A percentile compares a stretch with the other conserved stretches of the same genome.
Conservation (phyloP, 2,888 invertebrate species). For the Phaonia tiefii region DNA sequence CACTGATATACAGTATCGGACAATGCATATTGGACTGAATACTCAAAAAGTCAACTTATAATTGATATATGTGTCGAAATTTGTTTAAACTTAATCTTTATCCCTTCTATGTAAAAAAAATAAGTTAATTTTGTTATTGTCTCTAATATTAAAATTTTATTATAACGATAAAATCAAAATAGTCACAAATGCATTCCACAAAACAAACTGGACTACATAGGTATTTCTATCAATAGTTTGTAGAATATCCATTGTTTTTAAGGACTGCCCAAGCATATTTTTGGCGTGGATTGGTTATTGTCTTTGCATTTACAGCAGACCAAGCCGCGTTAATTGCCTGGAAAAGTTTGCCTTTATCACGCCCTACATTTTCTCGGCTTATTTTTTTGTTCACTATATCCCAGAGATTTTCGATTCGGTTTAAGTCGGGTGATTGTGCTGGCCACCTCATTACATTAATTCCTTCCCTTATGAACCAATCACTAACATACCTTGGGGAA, state of each 20-base stretch:
- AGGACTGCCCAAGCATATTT: too few species aligned
- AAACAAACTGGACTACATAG: background rate
- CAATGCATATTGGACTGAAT: too few species aligned
- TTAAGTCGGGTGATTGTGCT: too few species aligned
- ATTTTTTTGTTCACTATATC: background rate
- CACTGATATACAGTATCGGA: too few species aligned
- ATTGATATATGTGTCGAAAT: too few species aligned
- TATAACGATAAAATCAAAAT: too few species aligned
- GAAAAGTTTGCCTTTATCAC: background rate
- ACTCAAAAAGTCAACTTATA: too few species aligned
- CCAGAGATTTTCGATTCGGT: too few species aligned
- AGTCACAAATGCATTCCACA: background rate
- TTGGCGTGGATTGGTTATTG: background rate
- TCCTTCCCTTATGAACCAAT: background rate
- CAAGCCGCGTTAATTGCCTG: background rate
- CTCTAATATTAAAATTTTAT: background rate
- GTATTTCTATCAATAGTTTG: background rate
- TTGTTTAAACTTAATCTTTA: conserved; percentile 4
- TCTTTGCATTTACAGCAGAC: background rate
- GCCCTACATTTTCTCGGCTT: background rate
- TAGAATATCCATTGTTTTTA: too few species aligned
- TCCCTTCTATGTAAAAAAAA: background rate
- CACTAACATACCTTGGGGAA: background rate
- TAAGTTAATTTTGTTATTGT: background rate
- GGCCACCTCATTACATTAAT: too few species aligned